Conservation (phyloP, 1,140 invertebrate species). For the Lasaia peninsularis region DNA sequence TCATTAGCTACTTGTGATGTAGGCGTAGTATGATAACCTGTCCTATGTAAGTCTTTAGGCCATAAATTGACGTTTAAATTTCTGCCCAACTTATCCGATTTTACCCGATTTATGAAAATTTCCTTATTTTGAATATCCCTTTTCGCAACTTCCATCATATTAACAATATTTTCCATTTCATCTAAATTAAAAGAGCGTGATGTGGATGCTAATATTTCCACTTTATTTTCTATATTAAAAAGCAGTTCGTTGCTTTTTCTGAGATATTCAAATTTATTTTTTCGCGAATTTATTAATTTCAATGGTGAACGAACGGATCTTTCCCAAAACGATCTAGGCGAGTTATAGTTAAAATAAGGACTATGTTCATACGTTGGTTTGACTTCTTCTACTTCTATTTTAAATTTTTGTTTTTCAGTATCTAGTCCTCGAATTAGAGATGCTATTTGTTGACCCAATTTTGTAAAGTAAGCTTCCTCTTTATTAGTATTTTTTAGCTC, state of each 20-base stretch:
- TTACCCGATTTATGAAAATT: background rate
- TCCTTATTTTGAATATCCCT: constrained; percentile 21
- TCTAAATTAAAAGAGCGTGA: constrained; percentile 38
- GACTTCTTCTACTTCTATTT: constrained; percentile 21
- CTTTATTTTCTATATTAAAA: constrained; percentile 53
- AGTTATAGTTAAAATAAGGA: constrained; percentile 41
- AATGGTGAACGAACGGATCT: constrained; percentile 55
- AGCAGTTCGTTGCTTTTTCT: constrained; percentile 52
- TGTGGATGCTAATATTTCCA: constrained; percentile 40
- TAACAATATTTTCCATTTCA: constrained; percentile 61
- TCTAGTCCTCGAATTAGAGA: constrained; percentile 50
- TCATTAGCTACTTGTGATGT: background rate
- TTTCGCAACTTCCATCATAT: constrained; percentile 38
- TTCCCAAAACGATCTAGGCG: constrained; percentile 56
- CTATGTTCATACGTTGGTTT: constrained; percentile 21
- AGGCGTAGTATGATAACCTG: background rate
- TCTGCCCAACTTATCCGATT: background rate
- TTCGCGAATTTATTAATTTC: constrained; percentile 27
- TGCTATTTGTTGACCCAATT: constrained; percentile 62
- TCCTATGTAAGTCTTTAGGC: constrained; percentile 26
- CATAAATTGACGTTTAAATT: constrained; percentile 39
- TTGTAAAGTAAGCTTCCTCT: constrained; percentile 46
- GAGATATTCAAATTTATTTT: constrained; percentile 32
- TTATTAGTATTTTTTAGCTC: constrained; percentile 17
- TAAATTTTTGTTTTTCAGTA: constrained; percentile 8